Evolutionary conservation across 2,113 vertebrate species (phyloP), one percentile per base, ranked within the genome.

Genomic region (Passer domesticus): DNA sequence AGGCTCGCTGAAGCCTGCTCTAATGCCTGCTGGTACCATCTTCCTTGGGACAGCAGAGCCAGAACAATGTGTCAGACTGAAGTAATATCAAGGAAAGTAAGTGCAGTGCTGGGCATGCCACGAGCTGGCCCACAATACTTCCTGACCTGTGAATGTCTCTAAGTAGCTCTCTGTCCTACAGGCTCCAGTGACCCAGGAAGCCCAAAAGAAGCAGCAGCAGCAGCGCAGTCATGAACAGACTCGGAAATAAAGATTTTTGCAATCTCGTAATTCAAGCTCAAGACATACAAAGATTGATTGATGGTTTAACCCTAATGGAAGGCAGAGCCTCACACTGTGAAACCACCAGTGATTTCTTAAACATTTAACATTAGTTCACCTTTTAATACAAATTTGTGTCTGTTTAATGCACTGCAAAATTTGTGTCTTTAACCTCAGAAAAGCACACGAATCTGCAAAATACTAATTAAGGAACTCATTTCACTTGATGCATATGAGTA

Each of bases 31-130:
- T 98, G 98, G 98, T 97, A 92, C 49, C 79, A 62, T 62, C 97
- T 97, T 98, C 96, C 97, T 85, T 96, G 97, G 98, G 98, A 98
- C 96, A 98, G 97, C 78, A 83, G 97, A 97, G 96, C 95, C 97
- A 98, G 97, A 98, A 98, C 98, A 98, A 99, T 98, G 98, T 98
- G 99, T 99, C 99, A 99, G 96, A 98, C 98, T 98, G 97, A 95
- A 98, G 98, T 89, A 99, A 98, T 98, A 98, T 99, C 98, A 99
- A 98, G 96, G 92, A 62, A 83, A 97, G 82, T 97, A 94, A 98
- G 92, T 95, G 97, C 95, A 97, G 96, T 63, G 86, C 93, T 91
- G 95, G 95, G 96, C 96, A 97, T 81, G 95, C 92, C 83, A 44
- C 6, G 43, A 96, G 85, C 6, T 96, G 92, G 96, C 94, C 96